Percentiles rank a stretch among this genome's conserved stretches.
Evolutionary conservation across 2,113 vertebrate genomes (phyloP).

Genomic region (Calcarius ornatus): DNA sequence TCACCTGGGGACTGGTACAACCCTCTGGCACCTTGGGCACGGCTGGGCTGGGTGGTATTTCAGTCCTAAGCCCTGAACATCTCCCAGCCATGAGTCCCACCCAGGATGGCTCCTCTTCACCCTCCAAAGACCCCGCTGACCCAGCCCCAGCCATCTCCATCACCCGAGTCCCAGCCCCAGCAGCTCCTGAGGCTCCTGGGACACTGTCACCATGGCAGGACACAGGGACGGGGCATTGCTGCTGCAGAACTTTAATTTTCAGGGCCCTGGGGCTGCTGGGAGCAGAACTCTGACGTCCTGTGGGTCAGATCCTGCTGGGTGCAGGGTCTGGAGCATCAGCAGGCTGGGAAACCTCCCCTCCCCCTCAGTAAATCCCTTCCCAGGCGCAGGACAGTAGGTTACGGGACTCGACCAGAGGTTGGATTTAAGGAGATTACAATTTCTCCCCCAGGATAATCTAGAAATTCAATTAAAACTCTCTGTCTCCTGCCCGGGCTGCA

Average conservation of each 20-base stretch:
- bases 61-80: background rate
- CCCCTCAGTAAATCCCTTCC: conserved; percentile 55
- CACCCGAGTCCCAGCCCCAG: accelerated
- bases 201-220: background rate
- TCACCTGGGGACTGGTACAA: background rate
- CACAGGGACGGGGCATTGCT: accelerated
- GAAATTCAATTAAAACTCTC: conserved; percentile 70
- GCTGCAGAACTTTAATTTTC: background rate
- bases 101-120: background rate
- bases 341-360: conserved; percentile 38
- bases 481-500: conserved; percentile 25
- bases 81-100: background rate
- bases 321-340: background rate
- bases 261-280: accelerated
- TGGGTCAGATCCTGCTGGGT: background rate
- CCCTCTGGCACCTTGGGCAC: accelerated
- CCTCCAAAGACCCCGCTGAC: background rate
- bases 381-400: conserved; percentile 51
- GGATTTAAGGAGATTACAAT: conserved; percentile 68
- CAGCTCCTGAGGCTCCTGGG: background rate
- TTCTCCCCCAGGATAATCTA: conserved; percentile 64
- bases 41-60: background rate
- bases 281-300: background rate
- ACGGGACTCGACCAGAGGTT: conserved; percentile 56
- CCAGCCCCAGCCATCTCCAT: background rate